phyloP scores from a whole-genome alignment of 2,113 vertebrate genomes.

The Crotalus tigris region DNA sequence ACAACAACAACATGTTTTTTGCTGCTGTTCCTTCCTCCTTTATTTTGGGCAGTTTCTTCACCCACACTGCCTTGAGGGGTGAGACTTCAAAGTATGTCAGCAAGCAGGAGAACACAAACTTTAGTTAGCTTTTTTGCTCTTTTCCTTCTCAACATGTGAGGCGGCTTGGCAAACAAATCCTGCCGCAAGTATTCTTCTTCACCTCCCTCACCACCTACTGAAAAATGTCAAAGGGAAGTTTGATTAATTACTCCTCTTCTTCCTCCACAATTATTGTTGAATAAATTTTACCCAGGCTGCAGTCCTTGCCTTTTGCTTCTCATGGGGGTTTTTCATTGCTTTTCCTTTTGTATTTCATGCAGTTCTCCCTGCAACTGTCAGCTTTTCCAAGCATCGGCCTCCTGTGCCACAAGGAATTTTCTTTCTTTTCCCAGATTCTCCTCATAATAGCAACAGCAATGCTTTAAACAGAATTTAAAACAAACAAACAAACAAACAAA shows the following conservation, averaged over 20 bases:
- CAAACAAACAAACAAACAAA: background rate
- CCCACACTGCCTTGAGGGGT: background rate
- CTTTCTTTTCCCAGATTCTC: background rate
- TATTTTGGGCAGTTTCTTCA: background rate
- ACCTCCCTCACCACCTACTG: slow-evolving; percentile 41
- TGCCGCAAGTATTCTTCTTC: slow-evolving; percentile 19
- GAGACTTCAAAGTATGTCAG: rapidly evolving
- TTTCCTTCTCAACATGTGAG: background rate
- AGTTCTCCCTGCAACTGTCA: slow-evolving; percentile 1
- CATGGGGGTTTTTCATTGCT: background rate
- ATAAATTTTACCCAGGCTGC: slow-evolving; percentile 1
- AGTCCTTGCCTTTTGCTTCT: background rate
- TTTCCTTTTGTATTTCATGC: background rate
- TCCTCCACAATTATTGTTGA: slow-evolving; percentile 25
- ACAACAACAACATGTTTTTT: background rate
- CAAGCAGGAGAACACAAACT: background rate
- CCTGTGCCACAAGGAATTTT: background rate
- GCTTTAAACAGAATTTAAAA: background rate
- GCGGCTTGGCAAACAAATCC: background rate
- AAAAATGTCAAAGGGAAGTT: slow-evolving; percentile 27
- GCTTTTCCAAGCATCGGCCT: background rate
- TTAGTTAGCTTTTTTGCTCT: background rate
- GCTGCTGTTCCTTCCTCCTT: background rate
- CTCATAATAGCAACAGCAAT: background rate
- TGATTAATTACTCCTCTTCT: slow-evolving; percentile 37